Conservation (phyloP, 1,140 invertebrate genomes). For the Chymomyza costata region DNA sequence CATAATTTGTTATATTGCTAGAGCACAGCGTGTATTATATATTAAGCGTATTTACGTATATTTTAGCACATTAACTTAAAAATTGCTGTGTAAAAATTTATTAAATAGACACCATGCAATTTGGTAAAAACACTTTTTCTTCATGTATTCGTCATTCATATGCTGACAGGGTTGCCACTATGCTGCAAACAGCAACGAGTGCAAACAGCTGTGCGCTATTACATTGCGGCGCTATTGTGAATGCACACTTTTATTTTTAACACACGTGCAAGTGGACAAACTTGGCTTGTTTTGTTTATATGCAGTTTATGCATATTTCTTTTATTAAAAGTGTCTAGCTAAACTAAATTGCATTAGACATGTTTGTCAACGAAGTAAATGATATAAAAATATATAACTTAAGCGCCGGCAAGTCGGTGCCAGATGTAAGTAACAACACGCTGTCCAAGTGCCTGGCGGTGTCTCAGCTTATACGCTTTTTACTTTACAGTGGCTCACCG, state of each 20-base stretch:
- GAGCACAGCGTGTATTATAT: too few species aligned
- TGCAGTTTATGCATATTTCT: slow-evolving; percentile 17
- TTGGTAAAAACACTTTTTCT: too few species aligned
- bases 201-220: slow-evolving; percentile 17
- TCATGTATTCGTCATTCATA: too few species aligned
- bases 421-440: slow-evolving; percentile 85
- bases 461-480: not conserved
- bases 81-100: too few species aligned
- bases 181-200: too few species aligned
- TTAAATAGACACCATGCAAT: too few species aligned
- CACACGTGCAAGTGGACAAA: slow-evolving; percentile 55
- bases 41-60: too few species aligned
- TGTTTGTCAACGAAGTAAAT: slow-evolving; percentile 91
- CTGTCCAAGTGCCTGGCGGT: slow-evolving; percentile 57
- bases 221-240: not conserved
- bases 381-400: slow-evolving; percentile 99
- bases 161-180: too few species aligned
- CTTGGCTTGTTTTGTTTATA: slow-evolving; percentile 61
- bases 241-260: slow-evolving; percentile 5
- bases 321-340: not conserved
- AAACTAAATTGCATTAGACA: slow-evolving; percentile 63
- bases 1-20: too few species aligned
- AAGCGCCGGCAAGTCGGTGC: slow-evolving; percentile 95
- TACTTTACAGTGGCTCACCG: slow-evolving; percentile 89
- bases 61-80: too few species aligned